These are phyloP conservation scores for Cyrtonyx montezumae DNA, from an alignment of 2,113 vertebrate species.

Conservation along the genomic window DNA sequence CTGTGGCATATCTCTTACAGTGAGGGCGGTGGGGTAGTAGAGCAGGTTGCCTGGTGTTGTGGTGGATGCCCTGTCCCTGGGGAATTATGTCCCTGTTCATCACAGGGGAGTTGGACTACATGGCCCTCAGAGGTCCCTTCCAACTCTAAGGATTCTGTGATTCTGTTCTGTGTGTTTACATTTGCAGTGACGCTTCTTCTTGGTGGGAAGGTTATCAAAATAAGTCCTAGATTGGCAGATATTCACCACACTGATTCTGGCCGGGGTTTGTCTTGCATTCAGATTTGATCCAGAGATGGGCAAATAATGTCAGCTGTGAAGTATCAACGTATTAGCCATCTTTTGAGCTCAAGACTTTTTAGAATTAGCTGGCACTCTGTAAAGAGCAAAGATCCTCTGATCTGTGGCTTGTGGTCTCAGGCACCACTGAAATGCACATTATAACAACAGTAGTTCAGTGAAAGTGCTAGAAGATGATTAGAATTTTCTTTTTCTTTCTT, in stretches of 20 bases:
- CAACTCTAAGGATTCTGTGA: no score
- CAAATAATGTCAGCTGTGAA: neutral
- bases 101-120: no score
- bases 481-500: neutral
- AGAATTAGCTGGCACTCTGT: neutral
- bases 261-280: neutral
- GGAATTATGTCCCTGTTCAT: no score
- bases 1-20: neutral
- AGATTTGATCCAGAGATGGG: neutral
- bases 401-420: neutral
- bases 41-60: no score
- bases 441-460: neutral
- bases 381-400: neutral
- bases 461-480: constrained; percentile 14
- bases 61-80: no score
- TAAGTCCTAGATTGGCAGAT: neutral
- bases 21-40: no score
- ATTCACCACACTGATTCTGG: neutral
- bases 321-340: neutral
- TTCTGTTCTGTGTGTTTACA: neutral
- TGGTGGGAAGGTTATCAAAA: neutral
- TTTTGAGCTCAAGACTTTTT: neutral
- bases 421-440: neutral
- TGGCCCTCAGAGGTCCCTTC: no score
- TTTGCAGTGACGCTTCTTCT: neutral